Evolutionary conservation across 2,113 vertebrate genomes (phyloP), one percentile per base, ranked within the genome.

Genomic region (Dascyllus trimaculatus): DNA sequence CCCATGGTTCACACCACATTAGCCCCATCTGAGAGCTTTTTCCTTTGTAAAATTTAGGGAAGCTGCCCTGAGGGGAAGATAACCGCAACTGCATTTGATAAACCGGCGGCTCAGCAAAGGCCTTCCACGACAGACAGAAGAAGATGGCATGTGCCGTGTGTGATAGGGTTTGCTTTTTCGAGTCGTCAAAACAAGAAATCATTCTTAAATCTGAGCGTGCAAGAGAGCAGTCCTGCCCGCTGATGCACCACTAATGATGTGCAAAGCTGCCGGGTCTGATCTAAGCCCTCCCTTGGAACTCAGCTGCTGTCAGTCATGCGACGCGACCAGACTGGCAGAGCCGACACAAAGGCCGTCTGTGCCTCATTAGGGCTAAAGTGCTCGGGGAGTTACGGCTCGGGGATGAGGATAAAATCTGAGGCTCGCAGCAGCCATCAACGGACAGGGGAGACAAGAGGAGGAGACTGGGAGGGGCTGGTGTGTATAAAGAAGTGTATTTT

Each of bases 321-420:
- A 21, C 60, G 3, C 80, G 90, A 85, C 77, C 22, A 65, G 71
- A 77, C 80, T 45, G 70, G 46, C 35, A 68, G 74, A 88, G 85
- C 82, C 49, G 56, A 60, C 76, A 72, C 84, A 82, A 83, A 81
- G 63, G 82, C 71, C n/a, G 71, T 32, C 81, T 75, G 80, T 49
- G 84, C 79, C 88, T 92, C 92, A 92, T 94, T 93, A 93, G 53
- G 77, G 76, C 70, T 78, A 43, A 87, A 88, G 88, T 79, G 61
- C 86, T 77, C 9, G 22, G 56, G 71, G 82, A 64, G 71, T 9
- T n/a, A 19, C 25, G 40, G 40, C 59, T 69, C 40, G 0, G 26
- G 61, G 71, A 87, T 68, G 35, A 66, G 26, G 59, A 75, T 58
- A 68, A 67, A 79, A 78, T 64, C 43, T 17, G 35, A 78, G 24